Percentiles rank a stretch among this genome's conserved stretches.
Conservation (phyloP, 2,113 vertebrate genomes). For the Cynopterus brachyotis region DNA sequence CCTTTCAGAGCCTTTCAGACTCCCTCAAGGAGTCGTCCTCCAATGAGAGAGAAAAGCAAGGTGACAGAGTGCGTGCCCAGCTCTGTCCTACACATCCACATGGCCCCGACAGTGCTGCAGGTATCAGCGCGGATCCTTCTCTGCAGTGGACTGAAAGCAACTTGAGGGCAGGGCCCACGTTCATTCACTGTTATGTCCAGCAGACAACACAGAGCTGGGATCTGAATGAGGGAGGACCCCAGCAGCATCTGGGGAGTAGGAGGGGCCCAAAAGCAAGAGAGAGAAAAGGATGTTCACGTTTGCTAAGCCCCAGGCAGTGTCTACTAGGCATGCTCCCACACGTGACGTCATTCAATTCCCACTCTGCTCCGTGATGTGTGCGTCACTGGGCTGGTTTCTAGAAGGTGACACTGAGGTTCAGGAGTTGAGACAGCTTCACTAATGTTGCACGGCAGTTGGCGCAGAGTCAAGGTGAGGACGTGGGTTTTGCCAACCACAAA, state of each 20-base stretch:
- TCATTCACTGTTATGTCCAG: fast-evolving
- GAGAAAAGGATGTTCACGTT: not conserved
- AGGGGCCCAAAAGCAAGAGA: not conserved
- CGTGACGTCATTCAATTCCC: not conserved
- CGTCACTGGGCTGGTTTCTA: not conserved
- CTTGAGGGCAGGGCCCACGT: not conserved
- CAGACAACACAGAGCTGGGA: not conserved
- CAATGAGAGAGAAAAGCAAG: not conserved
- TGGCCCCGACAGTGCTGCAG: fast-evolving
- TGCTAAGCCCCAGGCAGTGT: not conserved
- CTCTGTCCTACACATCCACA: fast-evolving
- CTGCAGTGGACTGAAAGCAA: not conserved
- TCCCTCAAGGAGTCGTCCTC: not conserved
- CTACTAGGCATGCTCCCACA: not conserved
- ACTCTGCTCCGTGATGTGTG: not conserved
- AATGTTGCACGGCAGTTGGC: fast-evolving
- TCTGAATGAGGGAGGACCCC: not conserved
- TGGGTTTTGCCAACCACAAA: not conserved
- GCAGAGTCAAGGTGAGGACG: too few relatives aligned
- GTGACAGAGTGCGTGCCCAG: not conserved
- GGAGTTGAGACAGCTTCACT: not conserved
- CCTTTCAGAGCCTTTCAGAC: too few relatives aligned
- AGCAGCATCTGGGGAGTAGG: fast-evolving
- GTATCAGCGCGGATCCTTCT: not conserved
- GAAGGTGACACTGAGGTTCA: not conserved